Percentiles rank a stretch among this genome's conserved stretches.
These are phyloP conservation scores for Drosophila orena DNA, from an alignment of 1,140 invertebrate genomes.

Conservation along the genomic window DNA sequence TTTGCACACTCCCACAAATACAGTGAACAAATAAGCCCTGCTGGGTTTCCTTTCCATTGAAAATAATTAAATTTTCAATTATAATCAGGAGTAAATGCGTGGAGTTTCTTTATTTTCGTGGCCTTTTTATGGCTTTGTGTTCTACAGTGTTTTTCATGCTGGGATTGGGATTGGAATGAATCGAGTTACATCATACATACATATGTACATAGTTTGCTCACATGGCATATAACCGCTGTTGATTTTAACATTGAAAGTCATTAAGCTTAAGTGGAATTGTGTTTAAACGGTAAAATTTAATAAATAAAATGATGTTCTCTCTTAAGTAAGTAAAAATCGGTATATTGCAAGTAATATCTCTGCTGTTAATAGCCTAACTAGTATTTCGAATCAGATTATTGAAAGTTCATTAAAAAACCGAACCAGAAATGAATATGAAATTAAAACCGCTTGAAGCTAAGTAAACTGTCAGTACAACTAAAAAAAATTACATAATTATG, in stretches of 20 bases:
- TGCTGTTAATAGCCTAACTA: too few species aligned
- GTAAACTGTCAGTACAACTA: slow-evolving; percentile 6
- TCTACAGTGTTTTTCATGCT: neutral
- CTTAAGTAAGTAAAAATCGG: too few species aligned
- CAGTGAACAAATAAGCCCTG: slow-evolving; percentile 42
- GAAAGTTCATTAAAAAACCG: too few species aligned
- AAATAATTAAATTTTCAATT: slow-evolving; percentile 71
- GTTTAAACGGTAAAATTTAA: neutral
- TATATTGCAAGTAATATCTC: too few species aligned
- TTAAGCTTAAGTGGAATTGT: neutral
- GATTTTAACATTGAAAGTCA: slow-evolving; percentile 1
- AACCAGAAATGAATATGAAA: neutral
- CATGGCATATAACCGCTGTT: slow-evolving; percentile 1
- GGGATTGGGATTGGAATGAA: slow-evolving; percentile 4
- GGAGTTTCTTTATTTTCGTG: slow-evolving; percentile 25
- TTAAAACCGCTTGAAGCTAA: neutral
- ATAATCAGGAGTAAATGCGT: slow-evolving; percentile 50
- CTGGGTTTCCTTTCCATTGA: slow-evolving; percentile 40
- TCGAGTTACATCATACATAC: neutral
- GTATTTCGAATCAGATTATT: too few species aligned
- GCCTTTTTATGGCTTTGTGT: slow-evolving; percentile 11
- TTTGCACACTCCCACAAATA: slow-evolving; percentile 17
- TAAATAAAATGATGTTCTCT: too few species aligned
- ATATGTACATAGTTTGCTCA: neutral
- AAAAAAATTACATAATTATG: slow-evolving; percentile 19